These are phyloP conservation scores for Anabacerthia variegaticeps DNA, from an alignment of 2,797 vertebrate species.

Conservation along the genomic window DNA sequence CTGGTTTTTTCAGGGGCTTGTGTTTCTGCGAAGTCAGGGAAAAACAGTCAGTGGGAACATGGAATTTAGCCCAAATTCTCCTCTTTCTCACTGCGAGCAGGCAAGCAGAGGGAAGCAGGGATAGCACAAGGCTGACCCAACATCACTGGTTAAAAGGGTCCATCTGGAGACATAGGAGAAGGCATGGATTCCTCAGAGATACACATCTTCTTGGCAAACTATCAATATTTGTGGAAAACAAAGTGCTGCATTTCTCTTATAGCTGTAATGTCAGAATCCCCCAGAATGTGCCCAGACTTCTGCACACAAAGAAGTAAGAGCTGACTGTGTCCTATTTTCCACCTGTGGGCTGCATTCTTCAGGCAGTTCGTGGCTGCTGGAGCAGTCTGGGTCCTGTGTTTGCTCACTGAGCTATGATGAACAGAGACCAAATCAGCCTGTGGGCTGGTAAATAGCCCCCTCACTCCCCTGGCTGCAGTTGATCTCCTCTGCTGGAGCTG, in stretches of 20 bases:
- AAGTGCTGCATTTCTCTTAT: not conserved
- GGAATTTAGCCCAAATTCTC: not conserved
- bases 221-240: not conserved
- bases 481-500: not conserved
- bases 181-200: not conserved
- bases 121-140: not conserved
- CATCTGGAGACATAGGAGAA: not conserved
- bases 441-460: not conserved
- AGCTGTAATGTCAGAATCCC: not conserved
- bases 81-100: not conserved
- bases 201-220: not conserved
- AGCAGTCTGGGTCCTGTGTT: not conserved
- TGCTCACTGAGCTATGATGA: not conserved
- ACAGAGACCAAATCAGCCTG: fast-evolving
- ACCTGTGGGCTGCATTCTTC: not conserved
- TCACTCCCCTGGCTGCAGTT: fast-evolving
- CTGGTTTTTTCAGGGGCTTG: not conserved
- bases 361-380: not conserved
- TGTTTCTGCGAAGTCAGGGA: not conserved
- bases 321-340: not conserved
- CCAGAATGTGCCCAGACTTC: not conserved
- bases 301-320: fast-evolving
- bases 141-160: not conserved
- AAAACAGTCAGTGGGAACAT: not conserved
- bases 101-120: not conserved